Percentiles rank a stretch among this genome's conserved stretches.
These are phyloP conservation scores for Phodopus roborovskii DNA, from an alignment of 2,113 vertebrate species.

Conservation along the genomic window DNA sequence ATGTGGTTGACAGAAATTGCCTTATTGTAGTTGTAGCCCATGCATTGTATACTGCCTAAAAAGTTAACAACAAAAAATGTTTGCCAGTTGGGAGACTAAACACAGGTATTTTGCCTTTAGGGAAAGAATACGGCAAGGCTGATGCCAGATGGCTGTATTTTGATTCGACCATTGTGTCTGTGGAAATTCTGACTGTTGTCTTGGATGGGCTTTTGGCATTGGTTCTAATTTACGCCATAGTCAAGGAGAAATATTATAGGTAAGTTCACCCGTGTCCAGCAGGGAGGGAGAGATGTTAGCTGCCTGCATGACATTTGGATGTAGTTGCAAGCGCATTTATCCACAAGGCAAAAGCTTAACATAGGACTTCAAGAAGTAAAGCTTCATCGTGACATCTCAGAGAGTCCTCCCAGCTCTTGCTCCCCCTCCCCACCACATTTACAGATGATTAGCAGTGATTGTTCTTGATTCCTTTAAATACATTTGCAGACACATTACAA, in stretches of 20 bases:
- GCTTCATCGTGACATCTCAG: neutral
- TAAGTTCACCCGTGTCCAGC: constrained; percentile 47
- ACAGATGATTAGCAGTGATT: neutral
- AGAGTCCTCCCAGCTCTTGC: neutral
- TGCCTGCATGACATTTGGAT: neutral
- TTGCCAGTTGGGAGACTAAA: constrained; percentile 24
- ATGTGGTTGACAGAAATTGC: neutral
- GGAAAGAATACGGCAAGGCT: constrained; percentile 92
- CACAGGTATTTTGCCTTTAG: constrained; percentile 76
- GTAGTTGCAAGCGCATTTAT: neutral
- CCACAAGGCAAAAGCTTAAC: neutral
- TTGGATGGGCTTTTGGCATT: constrained; percentile 83
- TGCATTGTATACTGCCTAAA: neutral
- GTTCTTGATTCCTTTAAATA: neutral
- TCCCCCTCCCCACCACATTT: neutral
- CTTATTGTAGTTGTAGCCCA: neutral
- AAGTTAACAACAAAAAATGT: neutral
- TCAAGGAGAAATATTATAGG: constrained; percentile 85
- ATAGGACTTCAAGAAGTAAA: neutral
- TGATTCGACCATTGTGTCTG: constrained; percentile 87
- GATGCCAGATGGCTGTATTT: constrained; percentile 88
- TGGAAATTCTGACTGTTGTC: constrained; percentile 87
- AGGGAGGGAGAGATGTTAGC: neutral
- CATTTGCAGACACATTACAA: neutral
- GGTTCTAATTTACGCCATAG: constrained; percentile 85